phyloP scores from a whole-genome alignment of 1,140 invertebrate genomes.

The Dreissena rostriformis region DNA sequence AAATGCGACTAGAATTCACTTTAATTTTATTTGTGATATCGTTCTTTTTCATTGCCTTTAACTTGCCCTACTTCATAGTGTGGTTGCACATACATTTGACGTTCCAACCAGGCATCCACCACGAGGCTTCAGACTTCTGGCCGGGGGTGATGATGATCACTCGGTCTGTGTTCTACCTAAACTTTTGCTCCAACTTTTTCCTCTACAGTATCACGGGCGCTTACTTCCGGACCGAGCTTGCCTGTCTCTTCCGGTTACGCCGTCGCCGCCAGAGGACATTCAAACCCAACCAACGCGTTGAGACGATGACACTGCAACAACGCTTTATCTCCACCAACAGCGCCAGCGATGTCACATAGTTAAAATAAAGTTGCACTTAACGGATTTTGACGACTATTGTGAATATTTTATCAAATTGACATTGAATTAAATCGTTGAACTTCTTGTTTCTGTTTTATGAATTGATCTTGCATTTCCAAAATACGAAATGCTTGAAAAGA shows the following conservation, averaged over 20 bases:
- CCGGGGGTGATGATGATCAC: conserved; percentile 62
- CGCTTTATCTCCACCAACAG: too few relatives aligned
- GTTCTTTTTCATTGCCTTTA: conserved; percentile 65
- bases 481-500: too few relatives aligned
- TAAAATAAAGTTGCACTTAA: too few relatives aligned
- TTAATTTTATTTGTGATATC: conserved; percentile 68
- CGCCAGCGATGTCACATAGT: too few relatives aligned
- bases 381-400: too few relatives aligned
- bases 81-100: conserved; percentile 40
- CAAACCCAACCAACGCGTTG: too few relatives aligned
- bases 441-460: too few relatives aligned
- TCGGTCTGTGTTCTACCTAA: conserved; percentile 69
- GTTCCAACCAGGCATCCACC: not conserved
- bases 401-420: too few relatives aligned
- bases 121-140: conserved; percentile 41
- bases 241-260: conserved; percentile 13
- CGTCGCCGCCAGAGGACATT: not conserved
- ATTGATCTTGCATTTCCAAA: too few relatives aligned
- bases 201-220: conserved; percentile 72
- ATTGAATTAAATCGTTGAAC: too few relatives aligned
- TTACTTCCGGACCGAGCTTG: conserved; percentile 63
- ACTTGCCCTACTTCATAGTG: conserved; percentile 67
- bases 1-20: conserved; percentile 66
- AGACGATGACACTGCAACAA: too few relatives aligned
- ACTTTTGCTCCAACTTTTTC: conserved; percentile 74